phyloP scores from a whole-genome alignment of 2,888 invertebrate genomes.

The Mythimna loreyi region DNA sequence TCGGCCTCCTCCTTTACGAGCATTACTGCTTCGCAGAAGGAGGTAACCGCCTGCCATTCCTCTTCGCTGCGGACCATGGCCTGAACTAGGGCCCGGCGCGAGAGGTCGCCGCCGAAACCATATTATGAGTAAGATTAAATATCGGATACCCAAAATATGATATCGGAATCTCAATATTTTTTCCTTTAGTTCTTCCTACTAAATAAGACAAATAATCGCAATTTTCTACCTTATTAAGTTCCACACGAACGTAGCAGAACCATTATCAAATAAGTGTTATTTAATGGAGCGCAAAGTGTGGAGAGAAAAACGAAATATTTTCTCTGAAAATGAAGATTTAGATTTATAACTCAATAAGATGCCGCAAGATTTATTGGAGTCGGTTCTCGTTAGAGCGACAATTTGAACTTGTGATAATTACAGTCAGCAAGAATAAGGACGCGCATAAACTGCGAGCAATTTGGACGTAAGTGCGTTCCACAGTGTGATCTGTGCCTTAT shows the following conservation, averaged over 20 bases:
- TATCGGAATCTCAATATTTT: background rate
- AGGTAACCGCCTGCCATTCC: too few relatives aligned
- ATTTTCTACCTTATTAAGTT: conserved; percentile 13
- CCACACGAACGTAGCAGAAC: conserved; percentile 7
- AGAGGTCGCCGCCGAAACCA: background rate
- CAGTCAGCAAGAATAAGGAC: conserved; percentile 67
- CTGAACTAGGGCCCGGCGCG: too few relatives aligned
- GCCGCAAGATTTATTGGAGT: conserved; percentile 34
- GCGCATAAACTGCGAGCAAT: conserved; percentile 75
- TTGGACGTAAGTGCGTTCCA: conserved; percentile 78
- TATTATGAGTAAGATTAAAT: background rate
- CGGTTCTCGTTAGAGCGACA: conserved; percentile 59
- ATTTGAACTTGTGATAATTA: conserved; percentile 73
- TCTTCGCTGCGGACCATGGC: too few relatives aligned
- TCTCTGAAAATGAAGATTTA: conserved; percentile 44
- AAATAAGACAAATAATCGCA: conserved; percentile 3
- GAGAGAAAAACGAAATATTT: conserved; percentile 36
- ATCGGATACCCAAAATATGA: too few relatives aligned
- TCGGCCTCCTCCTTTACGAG: too few relatives aligned
- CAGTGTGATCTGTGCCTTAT: conserved; percentile 76
- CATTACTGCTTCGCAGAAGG: too few relatives aligned
- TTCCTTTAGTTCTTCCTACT: background rate
- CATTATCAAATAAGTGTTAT: conserved; percentile 23
- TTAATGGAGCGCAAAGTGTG: conserved; percentile 27
- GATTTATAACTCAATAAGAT: conserved; percentile 44